Base-by-base conservation (phyloP, 2,797 vertebrate genomes). In the Chromobotia macracanthus region DNA sequence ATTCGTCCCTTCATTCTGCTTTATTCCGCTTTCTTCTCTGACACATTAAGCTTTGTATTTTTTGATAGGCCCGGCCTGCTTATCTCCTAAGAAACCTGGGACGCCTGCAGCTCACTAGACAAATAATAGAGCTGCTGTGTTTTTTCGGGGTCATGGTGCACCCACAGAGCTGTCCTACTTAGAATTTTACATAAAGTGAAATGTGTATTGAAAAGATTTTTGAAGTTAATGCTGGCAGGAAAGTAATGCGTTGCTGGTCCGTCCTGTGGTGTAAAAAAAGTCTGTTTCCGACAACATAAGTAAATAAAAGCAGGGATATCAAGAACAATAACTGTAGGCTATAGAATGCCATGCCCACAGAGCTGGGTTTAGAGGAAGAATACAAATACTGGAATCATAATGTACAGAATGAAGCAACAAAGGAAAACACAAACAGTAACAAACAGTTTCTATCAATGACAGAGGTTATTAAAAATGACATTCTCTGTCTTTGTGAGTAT, bases 371-470 rank as follows among this genome's bases (percentile, higher is more conserved):
- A 89, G 85, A 89, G 87, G 75, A 84, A 91, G 28, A 28, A 84
- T 41, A 41, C 38, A 82, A 85, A 88, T 86, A 87, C 86, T 87
- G 84, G 72, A 79, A 82, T 92, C 83, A 88, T 90, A 89, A 90
- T 89, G 91, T 88, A 88, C 0, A 0, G 8, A 21, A 44, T 11
- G 19, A 71, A 63, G 44, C 12, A 89, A 53, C 10, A 28, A 71
- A 48, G 58, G 89, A 87, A 84, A 28, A 28, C 28, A 89, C 89
- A 89, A 87, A 87, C 88, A 86, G 87, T 91, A 91, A 92, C 90
- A 87, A 88, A 89, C 91, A 89, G 89, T 90, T 91, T 91, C 87
- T 18, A 84, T 91, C 85, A 82, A 74, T 83, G 87, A 82, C 88
- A 5, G 80, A 64, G 86, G 31, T 55, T 65, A 65, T 11, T n/a